Evolutionary conservation across 2,113 vertebrate genomes (phyloP).

Genomic region (Lontra canadensis): DNA sequence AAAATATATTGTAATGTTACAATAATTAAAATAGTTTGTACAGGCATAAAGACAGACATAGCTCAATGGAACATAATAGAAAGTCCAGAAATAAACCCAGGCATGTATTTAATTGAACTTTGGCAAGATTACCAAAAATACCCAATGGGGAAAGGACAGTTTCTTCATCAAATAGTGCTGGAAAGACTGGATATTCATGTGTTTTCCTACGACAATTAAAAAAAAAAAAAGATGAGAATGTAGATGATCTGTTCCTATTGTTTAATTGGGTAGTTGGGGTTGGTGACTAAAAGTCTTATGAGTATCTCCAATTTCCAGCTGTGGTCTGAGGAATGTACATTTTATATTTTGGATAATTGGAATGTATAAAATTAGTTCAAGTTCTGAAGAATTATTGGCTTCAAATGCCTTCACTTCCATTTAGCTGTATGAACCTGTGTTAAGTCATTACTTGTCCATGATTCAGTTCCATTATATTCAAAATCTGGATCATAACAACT

Average conservation of each 20-base stretch:
- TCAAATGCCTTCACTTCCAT: not conserved
- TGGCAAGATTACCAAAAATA: not conserved
- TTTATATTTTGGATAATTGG: not conserved
- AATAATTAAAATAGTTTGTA: not conserved
- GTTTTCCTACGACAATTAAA: not conserved
- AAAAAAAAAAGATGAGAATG: not conserved
- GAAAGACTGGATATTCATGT: not conserved
- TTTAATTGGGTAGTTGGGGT: not conserved
- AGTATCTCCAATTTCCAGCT: not conserved
- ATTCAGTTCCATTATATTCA: not conserved
- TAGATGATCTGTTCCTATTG: not conserved
- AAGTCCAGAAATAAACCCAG: not conserved
- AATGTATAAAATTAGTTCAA: not conserved
- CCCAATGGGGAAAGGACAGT: not conserved
- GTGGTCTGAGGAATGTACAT: not conserved
- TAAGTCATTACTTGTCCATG: not conserved
- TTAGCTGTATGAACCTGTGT: not conserved
- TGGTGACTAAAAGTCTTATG: not conserved
- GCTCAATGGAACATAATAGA: not conserved
- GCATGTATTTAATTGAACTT: not conserved
- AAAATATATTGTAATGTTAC: not conserved
- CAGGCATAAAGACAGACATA: not conserved
- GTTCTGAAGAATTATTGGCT: constrained; percentile 27
- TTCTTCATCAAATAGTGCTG: not conserved
- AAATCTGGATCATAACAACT: not conserved